Evolutionary conservation across 2,113 vertebrate genomes (phyloP).

Genomic region (Protobothrops mucrosquamatus): DNA sequence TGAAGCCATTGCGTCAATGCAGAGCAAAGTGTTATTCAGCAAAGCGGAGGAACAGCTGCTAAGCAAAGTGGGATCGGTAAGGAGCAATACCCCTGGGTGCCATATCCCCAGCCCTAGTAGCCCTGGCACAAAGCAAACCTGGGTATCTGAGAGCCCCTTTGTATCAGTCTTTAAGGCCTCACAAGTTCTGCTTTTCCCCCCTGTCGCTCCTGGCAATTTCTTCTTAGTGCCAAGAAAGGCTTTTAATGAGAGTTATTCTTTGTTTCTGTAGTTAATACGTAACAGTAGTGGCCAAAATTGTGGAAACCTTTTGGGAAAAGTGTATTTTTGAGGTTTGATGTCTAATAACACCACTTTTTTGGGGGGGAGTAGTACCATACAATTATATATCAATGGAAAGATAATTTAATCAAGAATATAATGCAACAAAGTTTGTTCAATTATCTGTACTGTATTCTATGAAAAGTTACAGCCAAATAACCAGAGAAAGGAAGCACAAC

Average conservation of each 20-base stretch:
- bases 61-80: slow-evolving; percentile 88
- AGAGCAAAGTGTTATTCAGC: slow-evolving; percentile 94
- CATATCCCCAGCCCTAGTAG: too few relatives aligned
- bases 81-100: slow-evolving; percentile 17
- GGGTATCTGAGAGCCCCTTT: neutral
- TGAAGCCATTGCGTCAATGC: slow-evolving; percentile 91
- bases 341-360: too few relatives aligned
- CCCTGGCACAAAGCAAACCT: neutral
- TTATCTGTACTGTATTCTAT: too few relatives aligned
- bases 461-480: too few relatives aligned
- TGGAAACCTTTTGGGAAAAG: too few relatives aligned
- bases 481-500: too few relatives aligned
- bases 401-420: too few relatives aligned
- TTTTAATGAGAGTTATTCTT: neutral
- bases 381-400: too few relatives aligned
- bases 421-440: too few relatives aligned
- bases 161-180: neutral
- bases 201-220: neutral
- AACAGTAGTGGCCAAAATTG: too few relatives aligned
- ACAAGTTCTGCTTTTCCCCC: neutral
- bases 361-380: too few relatives aligned
- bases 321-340: too few relatives aligned
- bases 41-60: slow-evolving; percentile 89
- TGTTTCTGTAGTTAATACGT: neutral
- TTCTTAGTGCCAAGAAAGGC: neutral